Base-by-base conservation (phyloP, 1,140 invertebrate genomes). In the Steinernema feltiae region DNA sequence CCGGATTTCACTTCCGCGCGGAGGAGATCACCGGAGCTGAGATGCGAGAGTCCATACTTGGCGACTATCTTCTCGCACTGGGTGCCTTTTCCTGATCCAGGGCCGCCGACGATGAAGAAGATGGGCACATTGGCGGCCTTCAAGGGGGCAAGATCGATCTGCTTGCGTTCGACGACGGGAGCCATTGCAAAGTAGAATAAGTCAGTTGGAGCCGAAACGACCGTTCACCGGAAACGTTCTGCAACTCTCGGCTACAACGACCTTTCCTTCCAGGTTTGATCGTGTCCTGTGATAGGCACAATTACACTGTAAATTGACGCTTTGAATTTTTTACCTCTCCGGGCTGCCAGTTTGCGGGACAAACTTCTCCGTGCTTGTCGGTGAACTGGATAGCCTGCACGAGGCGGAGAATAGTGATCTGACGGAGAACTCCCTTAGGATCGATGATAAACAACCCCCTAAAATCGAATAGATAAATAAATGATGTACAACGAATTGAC, bases 81-180 rank as follows among this genome's bases (percentile, higher is more conserved):
- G 0, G 97, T 99, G 32, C 97, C 97, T 89, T 99, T 99, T 1
- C 97, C 97, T 82, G 95, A 92, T 12, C 97, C 97, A 1, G 97
- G 97, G 3, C 92, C 94, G 29, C 82, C 87, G 48, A 88, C 80
- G 71, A 88, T 86, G 78, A 88, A 88, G 75, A 93, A 86, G 70
- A 88, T 84, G 0, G 88, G 88, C 27, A 88, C 75, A 72, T 87
- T 87, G 24, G 87, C 84, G 27, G 82, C 81, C 48, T 82, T 82
- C 48, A 88, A 73, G 30, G 87, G 87, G 7, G 83, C 76, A 63
- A 86, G 77, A 77, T 87, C 85, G 71, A 86, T 84, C 12, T 83
- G 79, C 31, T 81, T 82, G 63, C 85, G 79, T 71, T 83, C 82
- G 69, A 86, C 82, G 69, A 86, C 74, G 30, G 82, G 74, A 76